phyloP scores from a whole-genome alignment of 2,113 vertebrate species.

The Dendrocopos noguchii region DNA sequence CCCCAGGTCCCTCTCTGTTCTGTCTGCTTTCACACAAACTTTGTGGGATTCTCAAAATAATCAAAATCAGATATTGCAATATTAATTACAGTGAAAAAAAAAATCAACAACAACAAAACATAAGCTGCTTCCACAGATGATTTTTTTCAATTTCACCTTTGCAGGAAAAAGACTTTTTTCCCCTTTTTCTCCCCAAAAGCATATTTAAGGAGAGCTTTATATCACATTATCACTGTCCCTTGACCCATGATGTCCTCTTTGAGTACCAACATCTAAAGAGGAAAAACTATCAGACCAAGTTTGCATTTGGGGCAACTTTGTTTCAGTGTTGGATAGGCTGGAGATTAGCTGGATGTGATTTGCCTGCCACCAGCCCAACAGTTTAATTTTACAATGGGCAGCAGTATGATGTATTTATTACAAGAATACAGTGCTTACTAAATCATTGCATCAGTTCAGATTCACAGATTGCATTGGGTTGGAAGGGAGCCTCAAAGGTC shows the following conservation, averaged over 20 bases:
- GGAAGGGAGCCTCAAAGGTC: too few species aligned
- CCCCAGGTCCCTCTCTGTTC: too few species aligned
- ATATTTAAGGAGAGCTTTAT: not conserved
- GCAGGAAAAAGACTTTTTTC: not conserved
- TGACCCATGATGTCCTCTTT: not conserved
- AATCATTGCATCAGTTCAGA: not conserved
- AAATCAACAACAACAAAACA: too few species aligned
- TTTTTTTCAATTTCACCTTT: not conserved
- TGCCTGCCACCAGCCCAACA: not conserved
- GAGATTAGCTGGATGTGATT: not conserved
- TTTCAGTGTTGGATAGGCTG: not conserved
- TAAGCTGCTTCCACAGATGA: not conserved
- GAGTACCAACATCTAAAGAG: not conserved
- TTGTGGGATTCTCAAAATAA: conserved; percentile 14
- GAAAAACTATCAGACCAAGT: not conserved
- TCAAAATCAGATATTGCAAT: not conserved
- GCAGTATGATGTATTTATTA: not conserved
- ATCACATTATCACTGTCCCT: not conserved
- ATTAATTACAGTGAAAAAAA: not conserved
- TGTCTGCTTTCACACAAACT: not conserved
- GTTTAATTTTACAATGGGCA: not conserved
- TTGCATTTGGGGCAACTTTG: not conserved
- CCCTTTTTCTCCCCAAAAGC: not conserved
- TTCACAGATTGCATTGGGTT: too few species aligned
- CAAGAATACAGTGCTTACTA: not conserved